A percentile compares a stretch with the other conserved stretches of the same genome.
phyloP scores from a whole-genome alignment of 1,140 invertebrate species.

The Euborellia annulipes region DNA sequence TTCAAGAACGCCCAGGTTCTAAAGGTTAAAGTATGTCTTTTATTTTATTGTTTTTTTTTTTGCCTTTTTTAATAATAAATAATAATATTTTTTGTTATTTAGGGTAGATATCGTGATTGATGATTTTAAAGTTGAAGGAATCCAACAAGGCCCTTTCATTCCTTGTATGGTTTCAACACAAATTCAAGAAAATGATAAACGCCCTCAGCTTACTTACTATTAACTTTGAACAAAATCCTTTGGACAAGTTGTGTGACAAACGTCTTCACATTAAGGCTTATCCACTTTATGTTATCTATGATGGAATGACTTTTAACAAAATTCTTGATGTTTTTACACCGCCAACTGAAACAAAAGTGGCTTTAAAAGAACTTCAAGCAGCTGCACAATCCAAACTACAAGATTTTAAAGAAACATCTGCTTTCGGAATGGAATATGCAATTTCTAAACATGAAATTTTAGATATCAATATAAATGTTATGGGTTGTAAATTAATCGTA shows the following conservation, averaged over 20 bases:
- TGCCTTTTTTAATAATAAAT: not conserved
- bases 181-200: no score
- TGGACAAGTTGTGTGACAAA: slow-evolving; percentile 67
- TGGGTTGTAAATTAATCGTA: slow-evolving; percentile 75
- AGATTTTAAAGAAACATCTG: slow-evolving; percentile 81
- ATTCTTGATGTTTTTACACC: slow-evolving; percentile 68
- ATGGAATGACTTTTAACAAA: slow-evolving; percentile 75
- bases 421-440: slow-evolving; percentile 76
- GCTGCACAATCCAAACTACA: slow-evolving; percentile 68
- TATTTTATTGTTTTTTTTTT: not conserved
- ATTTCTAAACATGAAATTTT: slow-evolving; percentile 73
- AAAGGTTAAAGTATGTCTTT: slow-evolving; percentile 43
- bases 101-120: not conserved
- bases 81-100: slow-evolving; percentile 3
- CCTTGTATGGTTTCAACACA: no score
- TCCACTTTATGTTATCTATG: slow-evolving; percentile 75
- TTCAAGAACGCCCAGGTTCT: slow-evolving; percentile 63
- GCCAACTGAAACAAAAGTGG: slow-evolving; percentile 25
- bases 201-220: slow-evolving; percentile 36
- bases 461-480: slow-evolving; percentile 73
- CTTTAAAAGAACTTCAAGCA: slow-evolving; percentile 41
- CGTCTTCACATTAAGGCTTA: slow-evolving; percentile 54
- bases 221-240: slow-evolving; percentile 76
- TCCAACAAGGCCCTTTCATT: no score
- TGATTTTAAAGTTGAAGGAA: no score